Conservation (phyloP, 2,797 vertebrate species). For the Carduelis carduelis region DNA sequence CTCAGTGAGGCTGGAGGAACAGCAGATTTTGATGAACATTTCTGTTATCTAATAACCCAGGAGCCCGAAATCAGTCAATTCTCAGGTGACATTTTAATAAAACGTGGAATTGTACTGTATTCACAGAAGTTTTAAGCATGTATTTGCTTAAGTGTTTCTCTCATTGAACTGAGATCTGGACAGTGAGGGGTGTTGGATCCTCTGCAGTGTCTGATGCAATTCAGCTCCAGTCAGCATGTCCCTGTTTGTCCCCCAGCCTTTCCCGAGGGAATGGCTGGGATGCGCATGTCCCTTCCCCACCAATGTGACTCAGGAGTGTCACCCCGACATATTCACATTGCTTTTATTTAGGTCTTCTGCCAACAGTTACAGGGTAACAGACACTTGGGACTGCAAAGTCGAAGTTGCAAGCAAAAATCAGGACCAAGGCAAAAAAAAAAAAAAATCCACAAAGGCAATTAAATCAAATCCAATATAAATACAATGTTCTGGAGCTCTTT, state of each 20-base stretch:
- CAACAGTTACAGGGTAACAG: conserved; percentile 64
- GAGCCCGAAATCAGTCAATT: not conserved
- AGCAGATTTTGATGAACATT: not conserved
- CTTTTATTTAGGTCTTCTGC: conserved; percentile 65
- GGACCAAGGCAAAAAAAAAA: conserved; percentile 24
- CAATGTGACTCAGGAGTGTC: conserved; percentile 4
- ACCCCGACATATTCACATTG: conserved; percentile 33
- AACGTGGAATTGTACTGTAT: not conserved
- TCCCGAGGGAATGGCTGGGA: not conserved
- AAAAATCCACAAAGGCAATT: conserved; percentile 28
- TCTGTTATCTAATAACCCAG: not conserved
- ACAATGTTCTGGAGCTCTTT: conserved; percentile 51
- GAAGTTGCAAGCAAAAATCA: conserved; percentile 54
- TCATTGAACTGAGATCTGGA: not conserved
- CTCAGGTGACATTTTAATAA: not conserved
- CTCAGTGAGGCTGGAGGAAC: not conserved
- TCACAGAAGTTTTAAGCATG: not conserved
- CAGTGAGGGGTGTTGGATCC: not conserved
- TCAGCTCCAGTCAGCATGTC: not conserved
- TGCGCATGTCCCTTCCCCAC: not conserved
- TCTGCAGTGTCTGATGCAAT: not conserved
- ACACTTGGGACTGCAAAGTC: conserved; percentile 47
- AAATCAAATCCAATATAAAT: conserved; percentile 45
- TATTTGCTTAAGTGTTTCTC: not conserved
- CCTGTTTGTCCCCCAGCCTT: not conserved